Percentiles rank a stretch among this genome's conserved stretches.
Evolutionary conservation across 1,140 invertebrate species (phyloP).

Genomic region (Brachionus manjavacas): DNA sequence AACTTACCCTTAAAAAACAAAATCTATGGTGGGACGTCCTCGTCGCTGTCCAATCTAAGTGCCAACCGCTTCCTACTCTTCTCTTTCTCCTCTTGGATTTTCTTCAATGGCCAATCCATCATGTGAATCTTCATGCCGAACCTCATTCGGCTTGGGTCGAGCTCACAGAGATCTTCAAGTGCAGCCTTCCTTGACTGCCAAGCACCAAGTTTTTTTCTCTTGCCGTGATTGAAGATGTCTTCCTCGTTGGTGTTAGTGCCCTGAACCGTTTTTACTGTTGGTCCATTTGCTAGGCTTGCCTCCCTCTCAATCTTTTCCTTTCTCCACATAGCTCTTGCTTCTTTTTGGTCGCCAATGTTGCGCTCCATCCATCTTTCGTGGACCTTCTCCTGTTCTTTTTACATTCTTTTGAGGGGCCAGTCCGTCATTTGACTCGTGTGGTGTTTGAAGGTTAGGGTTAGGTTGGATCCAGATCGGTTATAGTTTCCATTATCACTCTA

Average conservation of each 20-base stretch:
- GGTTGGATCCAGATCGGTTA: too few species aligned
- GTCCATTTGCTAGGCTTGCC: neutral
- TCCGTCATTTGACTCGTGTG: too few species aligned
- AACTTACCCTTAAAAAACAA: too few species aligned
- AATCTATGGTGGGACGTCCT: too few species aligned
- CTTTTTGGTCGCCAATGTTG: neutral
- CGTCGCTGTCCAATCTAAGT: too few species aligned
- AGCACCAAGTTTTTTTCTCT: neutral
- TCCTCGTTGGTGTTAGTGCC: neutral
- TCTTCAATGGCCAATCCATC: neutral
- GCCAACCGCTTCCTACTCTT: too few species aligned
- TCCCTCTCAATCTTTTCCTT: neutral
- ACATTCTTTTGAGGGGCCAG: too few species aligned
- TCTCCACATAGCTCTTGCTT: neutral
- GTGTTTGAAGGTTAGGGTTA: too few species aligned
- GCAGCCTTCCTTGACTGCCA: neutral
- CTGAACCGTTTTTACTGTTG: neutral
- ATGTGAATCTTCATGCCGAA: neutral
- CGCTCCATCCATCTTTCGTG: neutral
- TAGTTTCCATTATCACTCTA: too few species aligned
- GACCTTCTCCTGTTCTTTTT: neutral
- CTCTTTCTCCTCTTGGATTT: too few species aligned
- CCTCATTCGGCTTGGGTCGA: neutral
- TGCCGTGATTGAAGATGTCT: too few species aligned
- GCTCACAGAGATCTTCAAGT: neutral